Percentiles rank a stretch among this genome's conserved stretches.
These are phyloP conservation scores for Samia ricini DNA, from an alignment of 1,140 invertebrate genomes.

Conservation along the genomic window DNA sequence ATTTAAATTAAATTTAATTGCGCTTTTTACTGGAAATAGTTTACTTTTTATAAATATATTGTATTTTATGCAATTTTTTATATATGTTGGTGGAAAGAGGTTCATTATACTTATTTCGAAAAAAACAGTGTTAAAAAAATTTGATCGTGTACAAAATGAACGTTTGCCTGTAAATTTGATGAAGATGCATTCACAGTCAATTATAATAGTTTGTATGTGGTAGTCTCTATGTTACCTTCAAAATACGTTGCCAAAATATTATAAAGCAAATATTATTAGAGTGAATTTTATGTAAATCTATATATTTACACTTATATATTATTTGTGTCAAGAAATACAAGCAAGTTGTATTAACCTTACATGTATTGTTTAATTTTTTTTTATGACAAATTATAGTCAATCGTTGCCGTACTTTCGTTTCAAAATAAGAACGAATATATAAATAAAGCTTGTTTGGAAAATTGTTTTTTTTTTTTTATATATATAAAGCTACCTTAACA, in stretches of 20 bases:
- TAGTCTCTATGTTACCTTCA: slow-evolving; percentile 57
- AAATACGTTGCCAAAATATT: slow-evolving; percentile 71
- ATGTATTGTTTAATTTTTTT: slow-evolving; percentile 44
- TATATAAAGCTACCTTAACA: not conserved
- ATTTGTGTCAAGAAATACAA: slow-evolving; percentile 53
- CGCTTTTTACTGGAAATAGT: not conserved
- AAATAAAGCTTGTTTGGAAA: slow-evolving; percentile 76
- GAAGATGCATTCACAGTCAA: slow-evolving; percentile 65
- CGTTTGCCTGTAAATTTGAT: not conserved
- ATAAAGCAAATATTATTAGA: slow-evolving; percentile 61
- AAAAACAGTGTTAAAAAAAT: not conserved
- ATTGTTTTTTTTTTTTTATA: slow-evolving; percentile 27
- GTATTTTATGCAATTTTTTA: not conserved
- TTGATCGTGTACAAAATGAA: not conserved
- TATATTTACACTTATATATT: not conserved
- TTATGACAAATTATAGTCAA: slow-evolving; percentile 37
- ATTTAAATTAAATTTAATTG: not conserved
- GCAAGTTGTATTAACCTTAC: slow-evolving; percentile 53
- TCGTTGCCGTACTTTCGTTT: slow-evolving; percentile 48
- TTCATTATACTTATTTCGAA: not conserved
- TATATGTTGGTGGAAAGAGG: too few species aligned
- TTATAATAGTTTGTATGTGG: slow-evolving; percentile 52
- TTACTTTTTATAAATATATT: not conserved
- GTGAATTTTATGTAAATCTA: slow-evolving; percentile 61
- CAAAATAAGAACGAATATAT: slow-evolving; percentile 56